These are phyloP conservation scores for Malurus splendens DNA, from an alignment of 2,797 vertebrate species.

Conservation along the genomic window DNA sequence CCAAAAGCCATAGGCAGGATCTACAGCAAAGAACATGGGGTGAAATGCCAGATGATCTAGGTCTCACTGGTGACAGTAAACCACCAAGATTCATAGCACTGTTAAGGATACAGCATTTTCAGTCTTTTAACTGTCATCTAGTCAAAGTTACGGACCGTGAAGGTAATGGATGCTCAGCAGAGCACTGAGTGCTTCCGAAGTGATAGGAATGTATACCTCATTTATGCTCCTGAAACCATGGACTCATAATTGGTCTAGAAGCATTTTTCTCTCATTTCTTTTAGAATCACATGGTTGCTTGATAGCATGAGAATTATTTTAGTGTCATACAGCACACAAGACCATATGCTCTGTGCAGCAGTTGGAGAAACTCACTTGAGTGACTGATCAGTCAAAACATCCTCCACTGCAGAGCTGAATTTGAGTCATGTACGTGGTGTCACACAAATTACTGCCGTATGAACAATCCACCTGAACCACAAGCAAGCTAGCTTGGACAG, in stretches of 20 bases:
- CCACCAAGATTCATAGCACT: not conserved
- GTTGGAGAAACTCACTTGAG: not conserved
- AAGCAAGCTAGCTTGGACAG: not conserved
- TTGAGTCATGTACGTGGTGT: not conserved
- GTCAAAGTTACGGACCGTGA: not conserved
- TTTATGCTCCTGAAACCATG: not conserved
- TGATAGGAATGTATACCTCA: not conserved
- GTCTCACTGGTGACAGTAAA: not conserved
- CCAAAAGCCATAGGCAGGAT: not conserved
- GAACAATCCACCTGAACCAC: fast-evolving
- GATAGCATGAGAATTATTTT: not conserved
- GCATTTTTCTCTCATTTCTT: not conserved
- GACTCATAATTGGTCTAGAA: not conserved
- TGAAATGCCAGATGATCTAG: not conserved
- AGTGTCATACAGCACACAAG: not conserved
- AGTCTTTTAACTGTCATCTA: not conserved
- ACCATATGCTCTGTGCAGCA: not conserved
- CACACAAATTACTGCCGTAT: not conserved
- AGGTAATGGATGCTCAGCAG: not conserved
- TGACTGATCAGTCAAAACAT: not conserved
- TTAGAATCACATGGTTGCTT: not conserved
- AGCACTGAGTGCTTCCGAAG: not conserved
- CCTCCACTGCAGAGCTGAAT: not conserved
- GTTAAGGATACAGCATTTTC: not conserved
- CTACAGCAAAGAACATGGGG: not conserved